Evolutionary conservation across 2,113 vertebrate genomes (phyloP).

Genomic region (Rhynchopsitta pachyrhyncha): DNA sequence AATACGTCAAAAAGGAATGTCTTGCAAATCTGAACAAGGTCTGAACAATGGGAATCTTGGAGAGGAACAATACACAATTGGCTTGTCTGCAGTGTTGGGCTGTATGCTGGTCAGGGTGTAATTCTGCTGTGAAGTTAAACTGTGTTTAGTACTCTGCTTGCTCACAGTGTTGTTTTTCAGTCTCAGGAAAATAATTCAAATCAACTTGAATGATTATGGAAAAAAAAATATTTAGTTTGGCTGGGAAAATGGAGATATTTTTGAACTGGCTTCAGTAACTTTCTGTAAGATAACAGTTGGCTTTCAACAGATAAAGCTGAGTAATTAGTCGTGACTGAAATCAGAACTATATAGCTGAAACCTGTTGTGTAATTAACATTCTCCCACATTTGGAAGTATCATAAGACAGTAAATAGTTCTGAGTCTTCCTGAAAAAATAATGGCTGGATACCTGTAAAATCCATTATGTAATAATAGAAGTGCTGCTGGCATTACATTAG

Average conservation of each 20-base stretch:
- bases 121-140: not conserved
- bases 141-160: not conserved
- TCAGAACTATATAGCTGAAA: not conserved
- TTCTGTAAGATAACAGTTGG: slow-evolving; percentile 25
- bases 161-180: not conserved
- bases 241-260: slow-evolving; percentile 16
- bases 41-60: not conserved
- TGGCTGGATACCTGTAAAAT: not conserved
- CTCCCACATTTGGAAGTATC: not conserved
- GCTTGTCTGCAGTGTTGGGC: not conserved
- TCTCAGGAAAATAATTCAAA: not conserved
- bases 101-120: not conserved
- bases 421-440: not conserved
- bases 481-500: not conserved
- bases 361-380: slow-evolving; percentile 9
- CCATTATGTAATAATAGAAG: not conserved
- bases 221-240: slow-evolving; percentile 15
- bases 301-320: not conserved
- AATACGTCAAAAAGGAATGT: not conserved
- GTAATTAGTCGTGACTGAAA: slow-evolving; percentile 16
- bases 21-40: not conserved
- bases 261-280: not conserved
- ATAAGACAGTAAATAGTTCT: not conserved
- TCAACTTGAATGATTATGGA: not conserved
- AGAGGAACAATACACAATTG: not conserved